Conservation (phyloP, 2,888 invertebrate genomes). For the Phyllotreta striolata region DNA sequence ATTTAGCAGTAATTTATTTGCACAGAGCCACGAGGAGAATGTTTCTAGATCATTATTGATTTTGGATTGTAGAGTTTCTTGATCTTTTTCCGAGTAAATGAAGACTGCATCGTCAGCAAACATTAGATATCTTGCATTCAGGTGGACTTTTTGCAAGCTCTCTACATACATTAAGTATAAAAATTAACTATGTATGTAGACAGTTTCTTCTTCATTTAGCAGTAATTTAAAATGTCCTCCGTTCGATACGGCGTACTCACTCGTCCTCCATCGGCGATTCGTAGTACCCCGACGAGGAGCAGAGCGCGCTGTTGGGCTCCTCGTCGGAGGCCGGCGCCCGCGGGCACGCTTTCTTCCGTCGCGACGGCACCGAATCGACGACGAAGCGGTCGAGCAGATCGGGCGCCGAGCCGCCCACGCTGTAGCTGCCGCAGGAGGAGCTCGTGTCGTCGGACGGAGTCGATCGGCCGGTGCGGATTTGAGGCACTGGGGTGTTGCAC, state of each 20-base stretch:
- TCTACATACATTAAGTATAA: too few species aligned
- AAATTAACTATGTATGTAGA: neutral
- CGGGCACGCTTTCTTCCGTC: constrained; percentile 39
- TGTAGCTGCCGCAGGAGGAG: constrained; percentile 68
- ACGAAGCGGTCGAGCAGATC: constrained; percentile 58
- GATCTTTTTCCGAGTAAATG: too few species aligned
- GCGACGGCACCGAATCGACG: constrained; percentile 60
- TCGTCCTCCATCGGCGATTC: constrained; percentile 78
- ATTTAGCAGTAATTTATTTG: too few species aligned
- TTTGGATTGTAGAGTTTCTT: too few species aligned
- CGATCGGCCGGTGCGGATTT: constrained; percentile 59
- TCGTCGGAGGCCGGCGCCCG: constrained; percentile 72
- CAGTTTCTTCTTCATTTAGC: neutral
- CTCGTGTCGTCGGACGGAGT: constrained; percentile 68
- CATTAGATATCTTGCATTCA: too few species aligned
- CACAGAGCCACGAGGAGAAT: too few species aligned
- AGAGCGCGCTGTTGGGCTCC: constrained; percentile 73
- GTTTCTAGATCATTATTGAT: too few species aligned
- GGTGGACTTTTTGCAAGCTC: too few species aligned
- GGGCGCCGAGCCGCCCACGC: constrained; percentile 60
- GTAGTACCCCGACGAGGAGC: constrained; percentile 78
- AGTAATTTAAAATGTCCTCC: neutral
- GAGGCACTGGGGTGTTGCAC: constrained; percentile 58
- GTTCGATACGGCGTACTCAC: constrained; percentile 56
- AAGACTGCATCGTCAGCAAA: too few species aligned